Evolutionary conservation across 2,113 vertebrate genomes (phyloP).

Genomic region (Pampusana beccarii): DNA sequence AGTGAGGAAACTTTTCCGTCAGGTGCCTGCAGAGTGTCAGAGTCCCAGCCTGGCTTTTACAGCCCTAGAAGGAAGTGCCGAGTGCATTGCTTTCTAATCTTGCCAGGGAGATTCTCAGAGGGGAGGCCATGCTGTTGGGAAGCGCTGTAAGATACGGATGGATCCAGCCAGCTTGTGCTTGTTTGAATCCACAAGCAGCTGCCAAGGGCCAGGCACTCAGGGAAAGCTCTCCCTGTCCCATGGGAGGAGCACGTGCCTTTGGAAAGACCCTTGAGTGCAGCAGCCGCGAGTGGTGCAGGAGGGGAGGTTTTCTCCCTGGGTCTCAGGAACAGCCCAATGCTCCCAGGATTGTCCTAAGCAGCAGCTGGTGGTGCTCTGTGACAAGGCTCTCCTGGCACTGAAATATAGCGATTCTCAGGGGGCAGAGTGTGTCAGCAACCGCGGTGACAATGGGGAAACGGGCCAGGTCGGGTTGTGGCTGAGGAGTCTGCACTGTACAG

Average conservation of each 20-base stretch:
- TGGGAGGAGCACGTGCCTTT: not conserved
- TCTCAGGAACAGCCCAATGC: not conserved
- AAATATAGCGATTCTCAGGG: not conserved
- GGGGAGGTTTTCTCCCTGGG: not conserved
- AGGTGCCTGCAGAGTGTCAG: not conserved
- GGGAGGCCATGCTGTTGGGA: not conserved
- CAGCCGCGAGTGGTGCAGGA: not conserved
- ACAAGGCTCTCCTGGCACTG: rapidly evolving
- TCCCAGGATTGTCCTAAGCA: not conserved
- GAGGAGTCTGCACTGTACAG: not conserved
- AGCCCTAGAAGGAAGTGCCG: constrained; percentile 20
- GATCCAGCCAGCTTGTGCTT: not conserved
- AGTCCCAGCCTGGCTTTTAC: not conserved
- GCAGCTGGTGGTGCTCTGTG: not conserved
- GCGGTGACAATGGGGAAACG: not conserved
- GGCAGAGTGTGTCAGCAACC: not conserved
- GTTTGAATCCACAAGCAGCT: not conserved
- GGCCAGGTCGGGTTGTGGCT: not conserved
- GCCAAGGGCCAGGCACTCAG: not conserved
- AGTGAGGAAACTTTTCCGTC: not conserved
- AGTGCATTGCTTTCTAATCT: not conserved
- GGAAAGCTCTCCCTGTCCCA: not conserved
- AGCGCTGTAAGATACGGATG: not conserved
- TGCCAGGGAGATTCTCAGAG: not conserved
- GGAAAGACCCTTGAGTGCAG: not conserved